A percentile compares a stretch with the other conserved stretches of the same genome.
Conservation (phyloP, 2,888 invertebrate species). For the Lasius fuliginosus region DNA sequence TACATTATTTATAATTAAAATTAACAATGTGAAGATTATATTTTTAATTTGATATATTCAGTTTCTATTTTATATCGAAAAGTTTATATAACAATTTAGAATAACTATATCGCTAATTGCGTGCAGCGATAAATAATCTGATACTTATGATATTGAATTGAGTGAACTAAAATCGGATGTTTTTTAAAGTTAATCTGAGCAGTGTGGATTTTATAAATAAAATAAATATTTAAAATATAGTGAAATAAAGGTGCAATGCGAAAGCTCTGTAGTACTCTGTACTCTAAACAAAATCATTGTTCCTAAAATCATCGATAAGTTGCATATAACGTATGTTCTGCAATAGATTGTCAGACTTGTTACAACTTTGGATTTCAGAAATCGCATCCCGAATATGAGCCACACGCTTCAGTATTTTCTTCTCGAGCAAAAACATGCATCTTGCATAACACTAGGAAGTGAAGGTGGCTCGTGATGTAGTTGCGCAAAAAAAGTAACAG, state of each 20-base stretch:
- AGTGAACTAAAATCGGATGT: neutral
- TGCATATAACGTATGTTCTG: neutral
- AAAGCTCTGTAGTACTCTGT: neutral
- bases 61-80: conserved; percentile 2
- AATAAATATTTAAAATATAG: neutral
- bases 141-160: neutral
- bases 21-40: neutral
- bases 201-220: neutral
- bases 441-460: conserved; percentile 56
- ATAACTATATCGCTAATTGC: neutral
- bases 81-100: neutral
- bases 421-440: conserved; percentile 44
- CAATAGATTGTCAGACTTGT: conserved; percentile 5
- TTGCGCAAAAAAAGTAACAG: conserved; percentile 60
- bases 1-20: neutral
- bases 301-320: neutral
- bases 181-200: neutral
- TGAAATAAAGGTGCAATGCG: neutral
- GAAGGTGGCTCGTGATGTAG: conserved; percentile 46
- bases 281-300: neutral
- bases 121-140: neutral
- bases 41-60: neutral
- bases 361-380: conserved; percentile 28
- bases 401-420: conserved; percentile 40
- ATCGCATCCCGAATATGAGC: conserved; percentile 26